These are phyloP conservation scores for Sminthurinus signatus DNA, from an alignment of 1,140 invertebrate species.

Conservation along the genomic window DNA sequence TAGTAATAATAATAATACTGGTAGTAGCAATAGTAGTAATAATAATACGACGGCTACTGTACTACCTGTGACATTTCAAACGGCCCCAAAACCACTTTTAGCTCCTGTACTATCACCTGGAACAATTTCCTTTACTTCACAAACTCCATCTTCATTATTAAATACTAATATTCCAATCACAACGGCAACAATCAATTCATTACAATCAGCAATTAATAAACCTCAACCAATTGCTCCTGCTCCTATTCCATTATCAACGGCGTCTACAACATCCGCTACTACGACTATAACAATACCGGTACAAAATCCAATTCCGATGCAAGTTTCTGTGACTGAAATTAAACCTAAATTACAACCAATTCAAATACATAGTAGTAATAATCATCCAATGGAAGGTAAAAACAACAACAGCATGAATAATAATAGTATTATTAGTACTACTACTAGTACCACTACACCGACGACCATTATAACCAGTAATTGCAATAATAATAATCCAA, in stretches of 20 bases:
- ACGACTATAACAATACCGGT: slow-evolving; percentile 5
- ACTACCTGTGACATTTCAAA: slow-evolving; percentile 4
- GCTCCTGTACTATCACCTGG: slow-evolving; percentile 5
- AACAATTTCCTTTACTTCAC: background rate
- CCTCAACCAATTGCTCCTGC: slow-evolving; percentile 48
- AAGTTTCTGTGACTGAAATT: slow-evolving; percentile 3
- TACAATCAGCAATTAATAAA: slow-evolving; percentile 10
- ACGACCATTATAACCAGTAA: too few relatives aligned
- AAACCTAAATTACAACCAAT: background rate
- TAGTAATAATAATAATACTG: too few relatives aligned
- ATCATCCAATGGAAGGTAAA: too few relatives aligned
- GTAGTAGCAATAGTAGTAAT: slow-evolving; percentile 15
- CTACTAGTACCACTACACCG: too few relatives aligned
- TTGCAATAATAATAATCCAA: too few relatives aligned
- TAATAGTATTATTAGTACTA: too few relatives aligned
- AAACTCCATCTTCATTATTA: slow-evolving; percentile 5
- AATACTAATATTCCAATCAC: slow-evolving; percentile 18
- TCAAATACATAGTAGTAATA: background rate
- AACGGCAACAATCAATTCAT: slow-evolving; percentile 12
- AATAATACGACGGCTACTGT: background rate
- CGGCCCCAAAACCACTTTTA: slow-evolving; percentile 8
- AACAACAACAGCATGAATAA: too few relatives aligned
- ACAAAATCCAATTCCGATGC: slow-evolving; percentile 12
- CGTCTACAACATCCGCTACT: slow-evolving; percentile 1
- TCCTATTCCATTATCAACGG: slow-evolving; percentile 10